phyloP scores from a whole-genome alignment of 1,140 invertebrate genomes.

The Temnothorax nylanderi region DNA sequence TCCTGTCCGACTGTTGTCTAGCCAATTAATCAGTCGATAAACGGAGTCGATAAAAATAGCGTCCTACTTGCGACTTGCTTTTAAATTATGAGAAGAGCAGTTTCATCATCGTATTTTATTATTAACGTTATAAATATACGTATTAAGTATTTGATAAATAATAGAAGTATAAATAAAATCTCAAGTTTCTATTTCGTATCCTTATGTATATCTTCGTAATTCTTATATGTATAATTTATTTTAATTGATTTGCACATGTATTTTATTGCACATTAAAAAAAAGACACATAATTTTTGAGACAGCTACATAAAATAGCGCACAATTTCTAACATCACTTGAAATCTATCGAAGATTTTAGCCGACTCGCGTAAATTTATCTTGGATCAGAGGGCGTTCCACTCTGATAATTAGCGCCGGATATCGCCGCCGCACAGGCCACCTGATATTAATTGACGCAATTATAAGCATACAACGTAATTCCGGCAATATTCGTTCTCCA shows the following conservation, averaged over 20 bases:
- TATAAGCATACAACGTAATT: conserved; percentile 53
- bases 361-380: conserved; percentile 24
- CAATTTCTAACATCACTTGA: background rate
- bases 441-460: conserved; percentile 51
- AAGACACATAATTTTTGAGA: background rate
- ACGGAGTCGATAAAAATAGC: background rate
- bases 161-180: background rate
- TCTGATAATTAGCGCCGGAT: conserved; percentile 52
- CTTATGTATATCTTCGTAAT: no score
- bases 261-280: background rate
- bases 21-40: conserved; percentile 38
- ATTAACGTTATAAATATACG: background rate
- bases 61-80: background rate
- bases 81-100: background rate
- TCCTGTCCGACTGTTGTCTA: conserved; percentile 11
- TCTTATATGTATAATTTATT: no score
- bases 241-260: no score
- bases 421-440: conserved; percentile 37
- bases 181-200: background rate
- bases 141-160: background rate
- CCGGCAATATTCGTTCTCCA: conserved; percentile 39
- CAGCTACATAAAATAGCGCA: background rate
- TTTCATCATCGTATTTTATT: background rate
- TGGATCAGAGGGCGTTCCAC: conserved; percentile 5
- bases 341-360: conserved; percentile 21